These are phyloP conservation scores for Drosophila triauraria DNA, from an alignment of 1,140 invertebrate species.

Conservation along the genomic window DNA sequence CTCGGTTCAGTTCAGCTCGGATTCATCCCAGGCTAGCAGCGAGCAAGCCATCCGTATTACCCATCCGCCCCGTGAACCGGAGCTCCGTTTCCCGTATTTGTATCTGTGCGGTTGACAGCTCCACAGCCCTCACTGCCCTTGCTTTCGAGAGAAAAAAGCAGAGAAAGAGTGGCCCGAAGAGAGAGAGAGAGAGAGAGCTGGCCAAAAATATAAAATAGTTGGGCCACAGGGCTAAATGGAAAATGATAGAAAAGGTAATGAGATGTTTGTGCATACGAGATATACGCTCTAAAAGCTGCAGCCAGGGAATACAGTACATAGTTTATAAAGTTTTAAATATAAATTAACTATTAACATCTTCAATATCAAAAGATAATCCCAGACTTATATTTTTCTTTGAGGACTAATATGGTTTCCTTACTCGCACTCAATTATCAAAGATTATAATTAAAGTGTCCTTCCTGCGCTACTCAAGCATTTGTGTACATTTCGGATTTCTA, in stretches of 20 bases:
- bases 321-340: no score
- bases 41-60: not conserved
- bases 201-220: slow-evolving; percentile 42
- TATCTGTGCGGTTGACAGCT: slow-evolving; percentile 72
- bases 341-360: not conserved
- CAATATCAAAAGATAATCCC: not conserved
- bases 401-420: not conserved
- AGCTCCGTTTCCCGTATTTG: slow-evolving; percentile 32
- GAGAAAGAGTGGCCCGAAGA: not conserved
- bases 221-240: slow-evolving; percentile 36
- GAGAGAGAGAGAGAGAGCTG: not conserved
- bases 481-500: slow-evolving; percentile 26
- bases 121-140: slow-evolving; percentile 46
- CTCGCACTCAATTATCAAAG: slow-evolving; percentile 6
- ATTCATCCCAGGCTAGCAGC: slow-evolving; percentile 8
- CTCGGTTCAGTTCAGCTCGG: slow-evolving; percentile 27
- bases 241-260: slow-evolving; percentile 53
- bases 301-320: not conserved
- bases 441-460: slow-evolving; percentile 1
- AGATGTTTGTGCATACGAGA: slow-evolving; percentile 57
- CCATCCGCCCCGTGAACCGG: slow-evolving; percentile 12
- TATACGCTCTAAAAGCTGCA: not conserved
- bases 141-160: slow-evolving; percentile 16
- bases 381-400: no score
- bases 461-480: slow-evolving; percentile 13